Base-by-base conservation (phyloP, 2,888 invertebrate genomes). In the Willowsia nigromaculata region DNA sequence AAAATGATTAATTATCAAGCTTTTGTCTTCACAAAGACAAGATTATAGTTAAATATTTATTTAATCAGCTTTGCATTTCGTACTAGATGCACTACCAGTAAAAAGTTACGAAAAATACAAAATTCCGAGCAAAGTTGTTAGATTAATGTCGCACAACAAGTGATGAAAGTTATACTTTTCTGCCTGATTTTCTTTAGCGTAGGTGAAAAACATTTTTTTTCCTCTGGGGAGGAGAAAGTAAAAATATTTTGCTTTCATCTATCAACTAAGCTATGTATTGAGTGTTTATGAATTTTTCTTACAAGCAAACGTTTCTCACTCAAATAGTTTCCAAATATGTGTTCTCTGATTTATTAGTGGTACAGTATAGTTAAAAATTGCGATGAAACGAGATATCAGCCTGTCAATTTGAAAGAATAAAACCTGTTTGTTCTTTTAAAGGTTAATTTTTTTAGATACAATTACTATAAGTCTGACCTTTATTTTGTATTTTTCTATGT, bases 51-150 rank as follows among this genome's bases (percentile, higher is more conserved):
- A 22, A 65, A 62, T 25, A 13, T 30, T 27, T 25, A 59, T 59
- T 62, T n/a, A n/a, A n/a, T n/a, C n/a, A n/a, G n/a, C 7, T 40
- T 68, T n/a, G 22, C 40, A 18, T 25, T 62, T 71, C 40, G 68
- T 37, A 59, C 9, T 27, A 59, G 59, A 25, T 1, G 18, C 50
- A 50, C 5, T 62, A 43, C 18, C 59, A 50, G 84, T 84, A 85
- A 59, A 85, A 85, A 85, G 56, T 74, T 85, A 76, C 7, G 76
- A 85, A 85, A 85, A 85, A 85, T 85, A 85, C 85, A 47, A 76
- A 85, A 85, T 62, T 47, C 43, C 76, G 74, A 85, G 59, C 43
- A 6, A 59, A 27, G 47, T 76, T 50, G 50, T 76, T 76, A 50
- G 50, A 76, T 53, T 6, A 18, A 50, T 18, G 33, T 3, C n/a